A percentile compares a stretch with the other conserved stretches of the same genome.
Conservation (phyloP, 2,797 vertebrate genomes). For the Strix occidentalis region DNA sequence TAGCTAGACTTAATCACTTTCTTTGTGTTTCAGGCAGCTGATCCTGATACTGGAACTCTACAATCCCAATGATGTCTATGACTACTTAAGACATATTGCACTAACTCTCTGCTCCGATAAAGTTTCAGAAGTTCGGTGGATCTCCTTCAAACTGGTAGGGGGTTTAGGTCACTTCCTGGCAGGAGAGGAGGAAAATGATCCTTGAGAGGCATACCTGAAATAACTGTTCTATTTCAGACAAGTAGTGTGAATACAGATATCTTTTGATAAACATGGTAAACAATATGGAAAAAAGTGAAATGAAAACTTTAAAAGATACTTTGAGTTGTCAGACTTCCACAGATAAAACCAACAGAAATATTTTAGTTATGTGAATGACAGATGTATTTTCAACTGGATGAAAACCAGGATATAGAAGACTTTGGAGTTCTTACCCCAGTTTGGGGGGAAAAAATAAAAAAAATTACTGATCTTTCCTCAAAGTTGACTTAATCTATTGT, state of each 20-base stretch:
- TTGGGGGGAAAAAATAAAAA: accelerated
- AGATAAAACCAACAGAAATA: too few relatives aligned
- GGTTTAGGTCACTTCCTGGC: neutral
- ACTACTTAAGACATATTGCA: constrained; percentile 74
- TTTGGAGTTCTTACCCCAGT: neutral
- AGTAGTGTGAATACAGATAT: neutral
- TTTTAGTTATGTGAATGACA: neutral
- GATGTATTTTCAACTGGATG: neutral
- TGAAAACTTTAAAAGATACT: neutral
- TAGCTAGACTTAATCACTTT: neutral
- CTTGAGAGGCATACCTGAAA: neutral
- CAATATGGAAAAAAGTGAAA: neutral
- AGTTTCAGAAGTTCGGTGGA: constrained; percentile 78
- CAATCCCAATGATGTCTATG: constrained; percentile 72
- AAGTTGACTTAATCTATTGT: neutral
- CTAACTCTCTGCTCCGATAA: constrained; percentile 77
- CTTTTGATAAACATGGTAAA: neutral
- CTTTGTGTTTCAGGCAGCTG: constrained; percentile 72
- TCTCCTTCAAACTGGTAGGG: constrained; percentile 80
- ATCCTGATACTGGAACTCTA: constrained; percentile 79
- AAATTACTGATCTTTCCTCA: neutral
- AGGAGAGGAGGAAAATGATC: neutral
- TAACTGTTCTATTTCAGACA: neutral
- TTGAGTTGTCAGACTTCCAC: neutral
- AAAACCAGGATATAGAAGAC: neutral